Conservation (phyloP, 2,888 invertebrate species). For the Halictus quadricinctus region DNA sequence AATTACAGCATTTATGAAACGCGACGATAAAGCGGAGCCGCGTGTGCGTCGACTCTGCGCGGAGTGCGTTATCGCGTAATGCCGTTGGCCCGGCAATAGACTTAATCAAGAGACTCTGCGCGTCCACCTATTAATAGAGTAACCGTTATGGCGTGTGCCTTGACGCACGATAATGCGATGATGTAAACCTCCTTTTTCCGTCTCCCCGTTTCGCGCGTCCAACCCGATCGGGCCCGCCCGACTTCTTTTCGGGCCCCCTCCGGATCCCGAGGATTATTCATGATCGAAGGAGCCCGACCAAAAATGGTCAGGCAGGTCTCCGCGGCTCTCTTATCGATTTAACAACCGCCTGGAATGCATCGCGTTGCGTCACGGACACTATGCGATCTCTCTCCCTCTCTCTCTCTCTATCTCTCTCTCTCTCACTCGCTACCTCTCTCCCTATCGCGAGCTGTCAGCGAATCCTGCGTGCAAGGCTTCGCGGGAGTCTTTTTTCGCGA, state of each 20-base stretch:
- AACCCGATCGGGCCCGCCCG: background rate
- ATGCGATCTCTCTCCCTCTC: background rate
- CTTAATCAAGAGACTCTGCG: conserved; percentile 75
- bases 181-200: conserved; percentile 26
- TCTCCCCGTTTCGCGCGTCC: background rate
- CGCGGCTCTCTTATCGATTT: conserved; percentile 41
- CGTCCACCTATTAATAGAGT: conserved; percentile 74
- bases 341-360: conserved; percentile 33
- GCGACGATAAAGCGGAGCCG: conserved; percentile 31
- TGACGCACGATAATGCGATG: conserved; percentile 56
- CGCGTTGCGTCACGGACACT: conserved; percentile 38
- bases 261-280: conserved; percentile 5
- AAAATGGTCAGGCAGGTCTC: conserved; percentile 43
- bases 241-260: background rate
- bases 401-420: background rate
- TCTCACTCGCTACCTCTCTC: background rate
- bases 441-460: background rate
- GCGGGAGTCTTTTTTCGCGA: background rate
- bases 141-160: conserved; percentile 60
- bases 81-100: conserved; percentile 73
- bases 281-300: conserved; percentile 25
- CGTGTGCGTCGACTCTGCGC: conserved; percentile 28
- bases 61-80: conserved; percentile 71
- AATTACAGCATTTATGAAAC: conserved; percentile 50
- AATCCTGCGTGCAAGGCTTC: background rate